Conservation (phyloP, 2,888 invertebrate species). For the Hecatera dysodea region DNA sequence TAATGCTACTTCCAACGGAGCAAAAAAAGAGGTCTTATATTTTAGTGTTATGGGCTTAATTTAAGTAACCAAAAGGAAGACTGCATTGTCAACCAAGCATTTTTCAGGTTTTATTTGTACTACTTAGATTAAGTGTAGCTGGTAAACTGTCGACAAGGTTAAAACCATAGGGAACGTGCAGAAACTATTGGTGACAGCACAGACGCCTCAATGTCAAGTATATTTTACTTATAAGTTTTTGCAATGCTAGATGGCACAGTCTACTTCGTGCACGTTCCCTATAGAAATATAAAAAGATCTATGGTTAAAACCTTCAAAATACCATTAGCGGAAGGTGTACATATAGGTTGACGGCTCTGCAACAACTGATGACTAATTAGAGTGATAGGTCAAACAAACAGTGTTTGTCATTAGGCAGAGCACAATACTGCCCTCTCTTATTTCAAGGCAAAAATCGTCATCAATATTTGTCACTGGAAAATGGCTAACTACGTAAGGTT, state of each 20-base stretch:
- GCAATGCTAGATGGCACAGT: too few relatives aligned
- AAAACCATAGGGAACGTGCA: too few relatives aligned
- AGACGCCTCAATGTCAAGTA: too few relatives aligned
- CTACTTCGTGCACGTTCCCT: too few relatives aligned
- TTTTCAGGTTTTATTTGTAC: not conserved
- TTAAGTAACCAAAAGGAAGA: constrained; percentile 28
- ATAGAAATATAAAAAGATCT: too few relatives aligned
- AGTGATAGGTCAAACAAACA: constrained; percentile 10
- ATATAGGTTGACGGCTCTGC: constrained; percentile 8
- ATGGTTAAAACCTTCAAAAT: constrained; percentile 27
- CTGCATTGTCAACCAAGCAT: not conserved
- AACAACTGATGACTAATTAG: not conserved
- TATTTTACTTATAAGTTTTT: too few relatives aligned
- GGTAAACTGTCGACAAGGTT: constrained; percentile 26
- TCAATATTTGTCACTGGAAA: too few relatives aligned
- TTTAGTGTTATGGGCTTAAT: not conserved
- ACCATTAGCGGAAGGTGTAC: not conserved
- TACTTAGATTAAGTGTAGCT: not conserved
- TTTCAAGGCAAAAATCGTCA: not conserved
- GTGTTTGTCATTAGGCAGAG: not conserved
- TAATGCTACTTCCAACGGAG: not conserved
- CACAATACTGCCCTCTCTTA: not conserved
- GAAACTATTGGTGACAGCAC: too few relatives aligned
- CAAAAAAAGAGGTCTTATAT: not conserved
- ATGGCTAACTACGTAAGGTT: too few relatives aligned